Evolutionary conservation across 1,140 invertebrate genomes (phyloP).

Genomic region (Mylabris phalerata): DNA sequence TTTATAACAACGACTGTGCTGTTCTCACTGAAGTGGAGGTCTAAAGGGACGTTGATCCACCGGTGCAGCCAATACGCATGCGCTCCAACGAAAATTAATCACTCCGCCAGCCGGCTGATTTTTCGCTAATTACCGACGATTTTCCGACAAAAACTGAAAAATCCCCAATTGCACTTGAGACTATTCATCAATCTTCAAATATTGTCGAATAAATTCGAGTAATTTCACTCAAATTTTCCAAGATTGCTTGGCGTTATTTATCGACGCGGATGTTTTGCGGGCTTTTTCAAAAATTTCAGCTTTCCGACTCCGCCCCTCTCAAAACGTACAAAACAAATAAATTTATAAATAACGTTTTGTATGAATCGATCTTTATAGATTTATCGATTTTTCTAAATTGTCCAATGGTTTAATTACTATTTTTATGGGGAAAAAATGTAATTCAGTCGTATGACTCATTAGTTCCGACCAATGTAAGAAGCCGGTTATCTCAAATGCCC

Average conservation of each 20-base stretch:
- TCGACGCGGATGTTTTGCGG: conserved; percentile 26
- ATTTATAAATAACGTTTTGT: no score
- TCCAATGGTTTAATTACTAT: neutral
- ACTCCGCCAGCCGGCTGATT: conserved; percentile 23
- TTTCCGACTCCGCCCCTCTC: no score
- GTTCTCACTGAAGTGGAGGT: conserved; percentile 20
- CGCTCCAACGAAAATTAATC: conserved; percentile 17
- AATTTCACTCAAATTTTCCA: neutral
- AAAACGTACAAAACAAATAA: neutral
- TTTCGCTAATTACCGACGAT: conserved; percentile 8
- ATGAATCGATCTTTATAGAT: neutral
- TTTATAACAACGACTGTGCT: conserved; percentile 8
- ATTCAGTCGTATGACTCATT: conserved; percentile 22
- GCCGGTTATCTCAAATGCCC: conserved; percentile 40
- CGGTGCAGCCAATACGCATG: conserved; percentile 31
- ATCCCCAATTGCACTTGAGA: neutral
- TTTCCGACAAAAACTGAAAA: neutral
- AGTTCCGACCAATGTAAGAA: conserved; percentile 38
- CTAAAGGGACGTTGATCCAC: conserved; percentile 40
- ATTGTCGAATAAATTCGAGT: neutral
- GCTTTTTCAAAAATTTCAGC: conserved; percentile 24
- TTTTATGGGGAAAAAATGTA: neutral
- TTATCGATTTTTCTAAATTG: neutral
- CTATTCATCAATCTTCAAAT: no score
- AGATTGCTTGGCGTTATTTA: conserved; percentile 19